Base-by-base conservation (phyloP, 2,797 vertebrate species). In the Tokudaia tokunoshimensis region DNA sequence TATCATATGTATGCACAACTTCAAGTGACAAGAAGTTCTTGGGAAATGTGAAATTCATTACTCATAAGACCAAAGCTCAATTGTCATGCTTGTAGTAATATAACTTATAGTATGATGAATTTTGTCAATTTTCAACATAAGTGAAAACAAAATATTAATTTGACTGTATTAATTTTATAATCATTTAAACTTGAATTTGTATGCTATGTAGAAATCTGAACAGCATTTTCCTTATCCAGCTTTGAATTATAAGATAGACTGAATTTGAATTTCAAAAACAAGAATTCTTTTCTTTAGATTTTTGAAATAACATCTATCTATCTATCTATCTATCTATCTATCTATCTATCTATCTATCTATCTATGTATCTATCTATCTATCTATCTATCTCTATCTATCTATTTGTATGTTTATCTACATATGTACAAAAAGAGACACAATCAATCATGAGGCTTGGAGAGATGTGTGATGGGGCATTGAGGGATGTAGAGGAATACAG, bases 61-160 rank as follows among this genome's bases (percentile, higher is more conserved):
- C 15, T 3, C 41, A 41, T 41, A 52, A 55, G 19, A 52, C 24
- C 47, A 90, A 74, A 79, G 8, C 14, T 81, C n/a, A 91, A 52
- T 78, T 82, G 41, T n/a, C 70, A 76, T 78, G 3, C 31, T 65
- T 92, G 31, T 34, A 52, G 7, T 81, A 55, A 52, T 41, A 19
- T 20, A 88, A 95, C 26, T 81, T 94, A 70, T 0, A 37, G 26
- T 11, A 89, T 20, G 26, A 61, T 76, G 34, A 34, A 79, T 37
- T 24, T 12, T 31, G 29, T 61, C 81, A 83, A 9, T 67, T 95
- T 89, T 92, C 44, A 76, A 10, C 10, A 92, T 61, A 93, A 82
- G 79, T 85, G 17, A 52, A 96, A 91, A 93, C 11, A 67, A 83
- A 95, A 59, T 91, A 37, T 82, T 63, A 84, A 80, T 65, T 95